phyloP scores from a whole-genome alignment of 1,140 invertebrate species.

The Philaenus spumarius region DNA sequence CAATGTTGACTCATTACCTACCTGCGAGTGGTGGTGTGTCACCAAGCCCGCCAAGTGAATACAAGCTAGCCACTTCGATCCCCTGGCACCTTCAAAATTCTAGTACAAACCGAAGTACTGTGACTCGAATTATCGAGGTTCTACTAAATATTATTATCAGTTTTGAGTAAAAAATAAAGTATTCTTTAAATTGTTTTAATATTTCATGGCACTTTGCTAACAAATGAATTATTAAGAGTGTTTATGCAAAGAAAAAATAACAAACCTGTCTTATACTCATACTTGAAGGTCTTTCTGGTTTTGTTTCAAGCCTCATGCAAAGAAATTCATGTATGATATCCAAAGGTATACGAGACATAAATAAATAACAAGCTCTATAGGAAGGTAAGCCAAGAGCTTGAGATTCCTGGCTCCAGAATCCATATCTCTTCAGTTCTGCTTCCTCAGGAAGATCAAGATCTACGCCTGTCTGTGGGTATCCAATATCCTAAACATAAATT shows the following conservation, averaged over 20 bases:
- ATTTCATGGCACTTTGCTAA: no score
- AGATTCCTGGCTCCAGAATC: constrained; percentile 71
- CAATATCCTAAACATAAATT: constrained; percentile 21
- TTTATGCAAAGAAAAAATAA: neutral
- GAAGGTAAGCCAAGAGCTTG: constrained; percentile 69
- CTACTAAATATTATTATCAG: no score
- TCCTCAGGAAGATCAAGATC: constrained; percentile 6
- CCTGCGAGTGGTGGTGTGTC: no score
- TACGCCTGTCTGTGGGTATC: neutral
- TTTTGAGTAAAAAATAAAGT: no score
- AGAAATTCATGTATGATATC: constrained; percentile 87
- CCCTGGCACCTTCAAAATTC: no score
- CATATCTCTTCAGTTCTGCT: constrained; percentile 51
- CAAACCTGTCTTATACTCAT: constrained; percentile 70
- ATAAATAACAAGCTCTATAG: constrained; percentile 75
- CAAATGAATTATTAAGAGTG: neutral
- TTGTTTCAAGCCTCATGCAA: constrained; percentile 71
- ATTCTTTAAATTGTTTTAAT: no score
- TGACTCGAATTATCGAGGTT: no score
- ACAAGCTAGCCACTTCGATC: no score
- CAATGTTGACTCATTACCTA: no score
- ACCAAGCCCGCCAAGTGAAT: no score
- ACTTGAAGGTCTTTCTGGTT: constrained; percentile 73
- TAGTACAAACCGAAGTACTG: no score
- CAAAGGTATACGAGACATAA: constrained; percentile 71